Base-by-base conservation (phyloP, 2,113 vertebrate species). In the Myanophis thanlyinensis region DNA sequence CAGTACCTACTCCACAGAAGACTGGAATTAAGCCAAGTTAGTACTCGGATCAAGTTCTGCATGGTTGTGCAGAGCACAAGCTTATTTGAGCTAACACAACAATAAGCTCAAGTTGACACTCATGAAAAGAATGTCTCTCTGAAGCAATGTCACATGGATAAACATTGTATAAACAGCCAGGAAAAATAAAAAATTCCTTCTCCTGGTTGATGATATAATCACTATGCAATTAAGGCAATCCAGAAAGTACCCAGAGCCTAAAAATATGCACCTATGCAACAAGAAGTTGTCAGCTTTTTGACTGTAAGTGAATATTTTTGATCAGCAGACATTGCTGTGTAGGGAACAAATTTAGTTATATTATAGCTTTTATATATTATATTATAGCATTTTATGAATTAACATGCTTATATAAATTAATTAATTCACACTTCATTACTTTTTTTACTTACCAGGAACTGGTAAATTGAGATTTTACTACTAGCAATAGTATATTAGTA, bases 91-190 rank as follows among this genome's bases (percentile, higher is more conserved):
- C 59, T 88, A 54, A 86, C 47, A 48, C 8, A 93, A 25, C 52
- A 85, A 51, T 46, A 89, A 89, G 44, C 88, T 92, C 44, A 53
- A 92, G 88, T n/a, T 92, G 88, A 92, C 92, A 92, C 22, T 4
- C 85, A 91, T 11, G 49, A 89, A 93, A 90, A 62, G 85, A 91
- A 88, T 88, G 49, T 84, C 49, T 56, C 49, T 88, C 49, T 80
- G 85, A 80, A 80, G 49, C 85, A 80, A n/a, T 46, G 5, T 7
- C 54, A 27, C 47, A 87, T 67, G 89, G 90, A 86, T 92, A 73
- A 93, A 30, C 47, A 40, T 27, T 23, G 12, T 46, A 89, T 5
- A 40, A 40, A n/a, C 35, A 87, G 89, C 49, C 35, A 51, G 35
- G 44, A 87, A 90, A 90, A 93, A 35, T 30, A 93, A 59, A 53